Percentiles rank a stretch among this genome's conserved stretches.
These are phyloP conservation scores for Cataglyphis cursor DNA, from an alignment of 2,888 invertebrate species.

Conservation along the genomic window DNA sequence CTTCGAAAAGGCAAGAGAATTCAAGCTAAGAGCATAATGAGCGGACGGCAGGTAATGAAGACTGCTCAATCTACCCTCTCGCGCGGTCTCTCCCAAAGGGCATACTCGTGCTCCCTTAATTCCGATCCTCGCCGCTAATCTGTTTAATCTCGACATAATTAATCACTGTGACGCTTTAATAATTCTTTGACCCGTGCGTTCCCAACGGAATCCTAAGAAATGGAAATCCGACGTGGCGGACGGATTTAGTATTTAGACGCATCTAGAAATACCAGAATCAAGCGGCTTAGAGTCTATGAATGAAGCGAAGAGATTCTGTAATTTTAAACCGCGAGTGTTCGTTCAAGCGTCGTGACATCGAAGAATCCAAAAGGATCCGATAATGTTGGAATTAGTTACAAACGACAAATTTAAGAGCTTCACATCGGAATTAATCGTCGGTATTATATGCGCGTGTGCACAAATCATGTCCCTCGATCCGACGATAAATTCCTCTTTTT, in stretches of 20 bases:
- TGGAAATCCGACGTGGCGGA: conserved; percentile 23
- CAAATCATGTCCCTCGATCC: conserved; percentile 24
- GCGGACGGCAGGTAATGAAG: conserved; percentile 83
- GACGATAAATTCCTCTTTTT: conserved; percentile 25
- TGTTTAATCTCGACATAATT: conserved; percentile 79
- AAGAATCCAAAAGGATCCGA: not conserved
- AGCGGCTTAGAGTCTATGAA: conserved; percentile 10
- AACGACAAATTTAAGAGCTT: not conserved
- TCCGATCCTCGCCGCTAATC: conserved; percentile 75
- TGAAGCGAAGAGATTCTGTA: not conserved
- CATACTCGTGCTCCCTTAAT: conserved; percentile 69
- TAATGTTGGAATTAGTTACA: not conserved
- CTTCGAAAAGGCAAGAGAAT: conserved; percentile 62
- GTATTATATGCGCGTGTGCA: not conserved
- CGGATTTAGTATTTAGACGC: conserved; percentile 2
- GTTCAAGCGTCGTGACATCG: not conserved
- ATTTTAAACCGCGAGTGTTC: conserved; percentile 2
- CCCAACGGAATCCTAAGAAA: conserved; percentile 29
- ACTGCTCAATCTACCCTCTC: conserved; percentile 81
- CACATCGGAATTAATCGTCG: conserved; percentile 23
- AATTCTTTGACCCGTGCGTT: conserved; percentile 66
- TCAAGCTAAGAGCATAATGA: conserved; percentile 84
- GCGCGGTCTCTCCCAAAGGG: conserved; percentile 73
- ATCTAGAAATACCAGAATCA: conserved; percentile 15
- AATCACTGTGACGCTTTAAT: conserved; percentile 78